Base-by-base conservation (phyloP, 2,797 vertebrate genomes). In the Enteromius argenteus region DNA sequence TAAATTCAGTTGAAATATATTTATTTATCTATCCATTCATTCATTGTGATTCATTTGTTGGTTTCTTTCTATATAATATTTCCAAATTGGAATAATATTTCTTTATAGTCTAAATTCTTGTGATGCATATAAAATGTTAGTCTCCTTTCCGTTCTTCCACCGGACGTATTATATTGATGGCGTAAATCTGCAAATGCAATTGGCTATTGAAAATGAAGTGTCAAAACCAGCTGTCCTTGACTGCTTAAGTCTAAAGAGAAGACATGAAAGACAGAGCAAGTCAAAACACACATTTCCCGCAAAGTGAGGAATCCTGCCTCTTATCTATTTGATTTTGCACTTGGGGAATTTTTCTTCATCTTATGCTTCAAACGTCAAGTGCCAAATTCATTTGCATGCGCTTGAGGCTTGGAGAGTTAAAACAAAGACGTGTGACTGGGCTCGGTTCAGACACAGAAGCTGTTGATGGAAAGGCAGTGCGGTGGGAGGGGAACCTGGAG, bases 291-390 rank as follows among this genome's bases (percentile, higher is more conserved):
- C 92, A 91, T 94, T 96, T 92, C 90, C 91, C 90, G 93, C 92
- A 95, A 94, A 95, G 88, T 89, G 90, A 94, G 93, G 89, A 93
- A 94, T 90, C 85, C 88, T 94, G 92, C 88, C 86, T 95, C 89
- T 95, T 95, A 94, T 94, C 92, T 94, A 90, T 96, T 96, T 95
- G 95, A 96, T 96, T 96, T 95, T 93, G 90, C 89, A 95, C 93
- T 96, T 94, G 92, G 94, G 94, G 93, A 92, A 92, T 96, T 95
- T 94, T 94, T 95, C 91, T 95, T 96, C 93, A 95, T 96, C 92
- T 95, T 90, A 91, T 88, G 91, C 91, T 96, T 97, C 94, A 96
- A 96, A 97, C 92, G 95, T 94, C 91, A 93, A 92, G 90, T 91
- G 92, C 89, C 90, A 93, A 94, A 95, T 95, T 96, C 92, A 96